Evolutionary conservation across 92 coral and sea anemone species (phyloP), one percentile per base, ranked within the genome.

Genomic region (Siderastrea radians): DNA sequence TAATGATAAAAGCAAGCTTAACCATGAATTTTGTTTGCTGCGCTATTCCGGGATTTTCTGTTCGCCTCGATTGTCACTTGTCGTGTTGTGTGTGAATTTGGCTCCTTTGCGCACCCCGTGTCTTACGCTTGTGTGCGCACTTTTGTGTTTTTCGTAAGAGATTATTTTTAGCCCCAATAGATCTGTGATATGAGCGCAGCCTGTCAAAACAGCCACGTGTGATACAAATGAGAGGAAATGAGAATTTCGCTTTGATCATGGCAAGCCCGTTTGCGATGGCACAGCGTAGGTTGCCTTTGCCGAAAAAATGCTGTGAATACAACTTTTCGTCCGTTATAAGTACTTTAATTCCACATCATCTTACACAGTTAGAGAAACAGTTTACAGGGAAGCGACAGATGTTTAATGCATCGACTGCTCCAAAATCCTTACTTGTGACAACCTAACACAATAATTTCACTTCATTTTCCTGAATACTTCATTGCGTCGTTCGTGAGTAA

Each of bases 121-220:
- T 61, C 38, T 51, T 26, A 10, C 17, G 72, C 16, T 78, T 1
- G 17, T 19, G 47, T 26, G 71, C 47, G 72, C 49, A 50, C 44
- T 63, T 78, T 49, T 13, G 55, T 12, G 17, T 7, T 11, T 5
- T 61, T 66, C 6, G 61, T 52, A 80, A 50, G 26, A 15, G 19
- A 3, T 51, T 80, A 80, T 81, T 70, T 81, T 81, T 81, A 70
- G 86, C 52, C 43, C 0, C 78, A 7, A 1, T 17, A n/a, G n/a
- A n/a, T 68, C 8, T 52, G 2, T 66, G 44, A 49, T 44, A 14
- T 67, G 26, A 52, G 71, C 38, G 63, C 7, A 14, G 46, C 15
- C 75, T 71, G 57, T 12, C 38, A 71, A 13, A 13, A 44, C n/a
- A 13, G 26, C 19, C 26, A 13, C 66, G 4, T 16, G 1, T 44